A percentile compares a stretch with the other conserved stretches of the same genome.
These are phyloP conservation scores for Antechinus stuartii DNA, from an alignment of 2,113 vertebrate species.

Conservation along the genomic window DNA sequence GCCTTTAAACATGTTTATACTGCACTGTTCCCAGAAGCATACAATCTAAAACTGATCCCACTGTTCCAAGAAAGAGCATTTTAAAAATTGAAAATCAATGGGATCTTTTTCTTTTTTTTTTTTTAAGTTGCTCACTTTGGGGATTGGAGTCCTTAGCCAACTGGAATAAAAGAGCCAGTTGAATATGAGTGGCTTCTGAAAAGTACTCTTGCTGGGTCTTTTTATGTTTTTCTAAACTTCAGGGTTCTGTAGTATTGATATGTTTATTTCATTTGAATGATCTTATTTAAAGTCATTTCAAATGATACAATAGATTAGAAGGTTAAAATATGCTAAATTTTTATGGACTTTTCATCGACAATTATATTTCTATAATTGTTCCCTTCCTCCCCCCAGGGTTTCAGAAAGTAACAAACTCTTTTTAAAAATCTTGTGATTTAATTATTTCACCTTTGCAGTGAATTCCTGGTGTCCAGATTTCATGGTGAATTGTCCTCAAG, in stretches of 20 bases:
- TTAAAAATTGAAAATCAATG: constrained; percentile 49
- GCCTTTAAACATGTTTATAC: constrained; percentile 81
- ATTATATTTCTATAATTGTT: constrained; percentile 5
- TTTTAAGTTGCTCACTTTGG: constrained; percentile 2
- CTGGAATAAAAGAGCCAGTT: constrained; percentile 26
- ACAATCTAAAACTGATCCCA: constrained; percentile 66
- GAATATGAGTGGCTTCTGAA: constrained; percentile 41
- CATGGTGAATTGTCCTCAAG: constrained; percentile 28
- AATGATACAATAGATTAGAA: neutral
- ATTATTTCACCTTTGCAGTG: neutral
- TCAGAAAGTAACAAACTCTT: constrained; percentile 39
- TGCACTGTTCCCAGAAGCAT: constrained; percentile 70
- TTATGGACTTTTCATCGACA: constrained; percentile 3
- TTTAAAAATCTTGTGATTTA: constrained; percentile 12
- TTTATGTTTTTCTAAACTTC: constrained; percentile 4
- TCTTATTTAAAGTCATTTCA: constrained; percentile 24
- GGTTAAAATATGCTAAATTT: constrained; percentile 17
- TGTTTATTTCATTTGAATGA: constrained; percentile 10
- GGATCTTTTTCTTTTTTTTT: constrained; percentile 36
- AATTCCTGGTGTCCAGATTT: constrained; percentile 26
- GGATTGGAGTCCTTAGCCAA: constrained; percentile 18
- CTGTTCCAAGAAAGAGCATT: constrained; percentile 61
- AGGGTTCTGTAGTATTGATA: constrained; percentile 14
- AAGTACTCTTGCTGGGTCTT: constrained; percentile 10
- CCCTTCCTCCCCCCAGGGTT: neutral